These are phyloP conservation scores for Melanotaenia maccullochi DNA, from an alignment of 2,797 vertebrate species.

Conservation along the genomic window DNA sequence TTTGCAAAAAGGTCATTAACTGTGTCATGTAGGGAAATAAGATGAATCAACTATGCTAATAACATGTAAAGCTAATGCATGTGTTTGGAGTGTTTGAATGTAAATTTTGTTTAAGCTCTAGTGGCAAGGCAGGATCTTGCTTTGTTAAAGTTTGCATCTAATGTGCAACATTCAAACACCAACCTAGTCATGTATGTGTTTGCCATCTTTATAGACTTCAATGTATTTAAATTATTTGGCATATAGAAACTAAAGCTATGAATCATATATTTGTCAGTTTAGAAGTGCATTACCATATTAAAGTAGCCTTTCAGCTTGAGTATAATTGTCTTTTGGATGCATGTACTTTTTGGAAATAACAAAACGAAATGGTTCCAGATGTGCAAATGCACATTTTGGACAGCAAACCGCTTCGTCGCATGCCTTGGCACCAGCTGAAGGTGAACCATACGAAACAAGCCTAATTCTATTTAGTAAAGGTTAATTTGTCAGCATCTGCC, in stretches of 20 bases:
- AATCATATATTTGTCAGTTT: neutral
- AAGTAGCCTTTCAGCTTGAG: neutral
- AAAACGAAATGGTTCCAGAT: slow-evolving; percentile 23
- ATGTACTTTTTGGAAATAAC: neutral
- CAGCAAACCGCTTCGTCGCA: slow-evolving; percentile 30
- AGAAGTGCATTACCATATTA: neutral
- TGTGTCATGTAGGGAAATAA: neutral
- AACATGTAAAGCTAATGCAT: too few relatives aligned
- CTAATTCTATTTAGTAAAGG: slow-evolving; percentile 74
- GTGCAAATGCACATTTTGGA: slow-evolving; percentile 53
- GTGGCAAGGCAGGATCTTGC: too few relatives aligned
- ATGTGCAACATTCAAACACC: too few relatives aligned
- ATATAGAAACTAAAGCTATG: neutral
- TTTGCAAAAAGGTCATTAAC: neutral
- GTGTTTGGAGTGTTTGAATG: too few relatives aligned
- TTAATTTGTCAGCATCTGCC: slow-evolving; percentile 79
- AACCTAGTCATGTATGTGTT: too few relatives aligned
- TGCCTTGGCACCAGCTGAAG: slow-evolving; percentile 66
- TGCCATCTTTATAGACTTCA: too few relatives aligned
- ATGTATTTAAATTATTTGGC: too few relatives aligned
- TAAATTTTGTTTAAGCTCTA: too few relatives aligned
- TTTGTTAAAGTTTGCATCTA: too few relatives aligned
- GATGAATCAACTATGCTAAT: too few relatives aligned
- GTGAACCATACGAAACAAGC: slow-evolving; percentile 67
- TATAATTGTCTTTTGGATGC: slow-evolving; percentile 3